phyloP scores from a whole-genome alignment of 2,888 invertebrate genomes.

The Trimorus sp. region DNA sequence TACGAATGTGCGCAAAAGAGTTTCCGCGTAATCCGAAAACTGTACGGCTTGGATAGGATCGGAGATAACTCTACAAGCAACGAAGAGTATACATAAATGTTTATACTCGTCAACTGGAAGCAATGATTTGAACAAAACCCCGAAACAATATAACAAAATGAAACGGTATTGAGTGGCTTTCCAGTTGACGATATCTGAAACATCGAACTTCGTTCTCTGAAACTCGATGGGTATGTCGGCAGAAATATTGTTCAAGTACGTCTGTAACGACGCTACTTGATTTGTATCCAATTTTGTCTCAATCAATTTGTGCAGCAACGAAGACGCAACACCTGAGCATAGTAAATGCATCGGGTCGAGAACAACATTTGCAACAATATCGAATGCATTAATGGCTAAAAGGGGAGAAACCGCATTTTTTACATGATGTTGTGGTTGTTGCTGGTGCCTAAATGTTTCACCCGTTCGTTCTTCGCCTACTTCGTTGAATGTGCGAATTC shows the following conservation, averaged over 20 bases:
- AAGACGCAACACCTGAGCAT: conserved; percentile 26
- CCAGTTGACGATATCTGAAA: conserved; percentile 1
- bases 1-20: no score
- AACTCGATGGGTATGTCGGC: neutral
- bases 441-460: no score
- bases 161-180: neutral
- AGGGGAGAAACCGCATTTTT: neutral
- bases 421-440: no score
- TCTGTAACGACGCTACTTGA: no score
- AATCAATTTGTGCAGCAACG: neutral
- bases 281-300: no score
- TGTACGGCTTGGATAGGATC: no score
- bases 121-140: neutral
- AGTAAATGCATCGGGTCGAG: conserved; percentile 63
- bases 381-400: neutral
- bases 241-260: neutral
- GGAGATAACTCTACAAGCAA: no score
- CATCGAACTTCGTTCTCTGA: neutral
- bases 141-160: conserved; percentile 9
- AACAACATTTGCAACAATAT: conserved; percentile 55
- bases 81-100: neutral
- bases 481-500: no score
- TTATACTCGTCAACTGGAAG: neutral
- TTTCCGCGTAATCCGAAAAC: no score
- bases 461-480: no score